A percentile compares a stretch with the other conserved stretches of the same genome.
Conservation (phyloP, 1,140 invertebrate genomes). For the Panagrolaimus sp. region DNA sequence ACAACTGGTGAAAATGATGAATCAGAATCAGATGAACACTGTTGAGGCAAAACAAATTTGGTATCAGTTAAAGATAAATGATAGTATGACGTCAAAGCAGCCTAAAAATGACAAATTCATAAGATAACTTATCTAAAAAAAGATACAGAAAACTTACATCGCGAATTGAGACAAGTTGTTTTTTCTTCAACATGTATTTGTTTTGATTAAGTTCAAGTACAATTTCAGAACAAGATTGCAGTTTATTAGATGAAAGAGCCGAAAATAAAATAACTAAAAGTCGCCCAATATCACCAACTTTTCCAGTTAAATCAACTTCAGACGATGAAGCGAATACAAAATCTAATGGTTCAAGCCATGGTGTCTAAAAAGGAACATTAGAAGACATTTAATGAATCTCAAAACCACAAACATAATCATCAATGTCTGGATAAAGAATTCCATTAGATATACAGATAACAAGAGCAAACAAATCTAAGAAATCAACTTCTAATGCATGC, state of each 20-base stretch:
- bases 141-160: neutral
- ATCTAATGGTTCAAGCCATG: no score
- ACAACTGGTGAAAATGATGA: neutral
- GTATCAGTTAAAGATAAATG: neutral
- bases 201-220: neutral
- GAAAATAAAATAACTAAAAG: neutral
- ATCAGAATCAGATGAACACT: neutral
- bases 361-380: no score
- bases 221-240: neutral
- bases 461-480: neutral
- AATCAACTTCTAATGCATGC: neutral
- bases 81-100: neutral
- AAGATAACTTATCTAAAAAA: neutral
- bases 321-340: neutral
- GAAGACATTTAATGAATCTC: neutral
- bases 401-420: neutral
- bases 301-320: neutral
- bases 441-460: neutral
- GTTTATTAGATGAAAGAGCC: neutral
- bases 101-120: neutral
- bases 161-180: neutral
- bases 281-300: neutral
- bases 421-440: neutral
- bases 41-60: neutral
- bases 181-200: neutral